Conservation (phyloP, 1,140 invertebrate genomes). For the Arctopsyche grandis region DNA sequence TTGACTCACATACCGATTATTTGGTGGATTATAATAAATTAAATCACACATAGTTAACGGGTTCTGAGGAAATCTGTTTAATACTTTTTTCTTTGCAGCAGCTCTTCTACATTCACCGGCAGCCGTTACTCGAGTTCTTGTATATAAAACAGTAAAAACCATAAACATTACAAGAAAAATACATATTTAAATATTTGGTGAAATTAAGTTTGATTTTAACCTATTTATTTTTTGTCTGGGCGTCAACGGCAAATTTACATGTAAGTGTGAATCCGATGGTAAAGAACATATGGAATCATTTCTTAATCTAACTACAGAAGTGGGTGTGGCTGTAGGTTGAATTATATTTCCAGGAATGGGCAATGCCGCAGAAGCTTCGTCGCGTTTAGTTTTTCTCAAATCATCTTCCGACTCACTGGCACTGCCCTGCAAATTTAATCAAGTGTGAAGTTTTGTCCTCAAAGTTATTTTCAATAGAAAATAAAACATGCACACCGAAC, state of each 20-base stretch:
- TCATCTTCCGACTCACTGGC: conserved; percentile 66
- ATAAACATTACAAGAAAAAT: background rate
- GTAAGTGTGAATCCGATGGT: conserved; percentile 12
- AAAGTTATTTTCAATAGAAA: background rate
- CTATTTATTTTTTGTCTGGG: conserved; percentile 10
- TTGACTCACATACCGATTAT: conserved; percentile 54
- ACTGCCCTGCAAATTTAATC: conserved; percentile 58
- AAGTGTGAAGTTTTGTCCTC: background rate
- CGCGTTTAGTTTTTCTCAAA: conserved; percentile 22
- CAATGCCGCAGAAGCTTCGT: background rate
- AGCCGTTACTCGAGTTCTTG: background rate
- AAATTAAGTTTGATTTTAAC: background rate
- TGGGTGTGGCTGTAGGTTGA: background rate
- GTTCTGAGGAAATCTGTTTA: conserved; percentile 70
- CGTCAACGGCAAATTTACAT: conserved; percentile 15
- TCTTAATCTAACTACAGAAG: background rate
- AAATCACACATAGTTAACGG: conserved; percentile 90
- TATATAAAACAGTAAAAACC: too few species aligned
- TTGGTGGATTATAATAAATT: conserved; percentile 87
- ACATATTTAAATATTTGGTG: background rate
- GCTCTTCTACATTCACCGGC: conserved; percentile 63
- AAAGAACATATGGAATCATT: conserved; percentile 35
- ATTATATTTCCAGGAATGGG: background rate
- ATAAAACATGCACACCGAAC: conserved; percentile 48
- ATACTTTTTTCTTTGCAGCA: conserved; percentile 69